These are phyloP conservation scores for Eilema sororculum DNA, from an alignment of 2,888 invertebrate species.

Conservation along the genomic window DNA sequence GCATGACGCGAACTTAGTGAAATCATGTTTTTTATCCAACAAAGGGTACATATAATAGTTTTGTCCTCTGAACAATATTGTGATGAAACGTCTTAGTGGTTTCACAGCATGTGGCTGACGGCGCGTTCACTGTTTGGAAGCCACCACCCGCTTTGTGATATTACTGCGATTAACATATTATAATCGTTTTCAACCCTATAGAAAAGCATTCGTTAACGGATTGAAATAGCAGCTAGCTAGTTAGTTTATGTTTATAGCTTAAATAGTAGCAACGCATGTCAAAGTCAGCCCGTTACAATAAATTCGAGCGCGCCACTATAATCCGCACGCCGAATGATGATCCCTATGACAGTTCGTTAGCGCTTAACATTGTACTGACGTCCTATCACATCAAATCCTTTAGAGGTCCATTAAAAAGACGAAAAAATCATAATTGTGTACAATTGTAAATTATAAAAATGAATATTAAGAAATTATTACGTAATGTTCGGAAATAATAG, in stretches of 20 bases:
- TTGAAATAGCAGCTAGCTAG: conserved; percentile 56
- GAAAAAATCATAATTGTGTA: too few species aligned
- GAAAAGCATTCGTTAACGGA: conserved; percentile 59
- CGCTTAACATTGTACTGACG: too few species aligned
- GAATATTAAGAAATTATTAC: too few species aligned
- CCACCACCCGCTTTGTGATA: conserved; percentile 70
- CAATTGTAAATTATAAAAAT: too few species aligned
- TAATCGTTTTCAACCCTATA: conserved; percentile 76
- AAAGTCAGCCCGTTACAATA: conserved; percentile 52
- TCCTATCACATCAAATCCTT: too few species aligned
- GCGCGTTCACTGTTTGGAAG: conserved; percentile 78
- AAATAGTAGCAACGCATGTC: conserved; percentile 62
- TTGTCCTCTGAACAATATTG: conserved; percentile 75
- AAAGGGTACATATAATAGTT: conserved; percentile 73
- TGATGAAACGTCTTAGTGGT: conserved; percentile 78
- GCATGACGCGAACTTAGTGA: conserved; percentile 78
- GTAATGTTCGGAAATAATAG: too few species aligned
- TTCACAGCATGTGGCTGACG: conserved; percentile 77
- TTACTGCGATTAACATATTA: conserved; percentile 75
- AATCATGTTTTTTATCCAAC: conserved; percentile 64
- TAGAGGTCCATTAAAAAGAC: too few species aligned
- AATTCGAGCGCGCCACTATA: conserved; percentile 49
- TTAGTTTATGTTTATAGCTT: conserved; percentile 64
- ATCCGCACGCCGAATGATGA: too few species aligned
- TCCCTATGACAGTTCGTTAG: too few species aligned